Conservation (phyloP, 1,140 invertebrate genomes). For the Hylaeus anthracinus region DNA sequence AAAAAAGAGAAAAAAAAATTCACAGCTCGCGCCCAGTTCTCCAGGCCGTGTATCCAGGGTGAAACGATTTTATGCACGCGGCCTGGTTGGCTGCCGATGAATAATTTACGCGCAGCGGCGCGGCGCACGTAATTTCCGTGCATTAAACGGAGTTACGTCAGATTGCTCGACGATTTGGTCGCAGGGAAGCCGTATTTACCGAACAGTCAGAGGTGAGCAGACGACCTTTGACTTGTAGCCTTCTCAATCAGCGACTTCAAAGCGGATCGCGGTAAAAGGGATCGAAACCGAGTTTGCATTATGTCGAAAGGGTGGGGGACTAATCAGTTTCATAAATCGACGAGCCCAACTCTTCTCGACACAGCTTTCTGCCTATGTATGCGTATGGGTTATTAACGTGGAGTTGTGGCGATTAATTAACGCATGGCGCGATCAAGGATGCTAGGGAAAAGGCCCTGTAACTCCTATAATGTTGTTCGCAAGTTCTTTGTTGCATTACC, state of each 20-base stretch:
- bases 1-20: neutral
- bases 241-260: conserved; percentile 31
- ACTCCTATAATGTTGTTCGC: too few species aligned
- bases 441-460: too few species aligned
- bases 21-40: neutral
- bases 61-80: neutral
- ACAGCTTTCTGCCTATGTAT: too few species aligned
- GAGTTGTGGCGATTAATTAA: neutral
- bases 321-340: conserved; percentile 31
- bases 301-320: neutral
- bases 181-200: neutral
- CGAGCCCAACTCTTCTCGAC: neutral
- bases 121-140: conserved; percentile 16
- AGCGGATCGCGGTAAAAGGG: neutral
- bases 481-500: too few species aligned
- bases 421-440: neutral
- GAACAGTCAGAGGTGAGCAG: neutral
- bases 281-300: conserved; percentile 19
- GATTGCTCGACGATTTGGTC: conserved; percentile 11
- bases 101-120: neutral
- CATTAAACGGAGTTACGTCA: neutral
- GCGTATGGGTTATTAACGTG: neutral
- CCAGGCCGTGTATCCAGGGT: too few species aligned
- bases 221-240: neutral
- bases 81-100: conserved; percentile 2